These are phyloP conservation scores for Drosophila erecta DNA, from an alignment of 1,140 invertebrate genomes.

Conservation along the genomic window DNA sequence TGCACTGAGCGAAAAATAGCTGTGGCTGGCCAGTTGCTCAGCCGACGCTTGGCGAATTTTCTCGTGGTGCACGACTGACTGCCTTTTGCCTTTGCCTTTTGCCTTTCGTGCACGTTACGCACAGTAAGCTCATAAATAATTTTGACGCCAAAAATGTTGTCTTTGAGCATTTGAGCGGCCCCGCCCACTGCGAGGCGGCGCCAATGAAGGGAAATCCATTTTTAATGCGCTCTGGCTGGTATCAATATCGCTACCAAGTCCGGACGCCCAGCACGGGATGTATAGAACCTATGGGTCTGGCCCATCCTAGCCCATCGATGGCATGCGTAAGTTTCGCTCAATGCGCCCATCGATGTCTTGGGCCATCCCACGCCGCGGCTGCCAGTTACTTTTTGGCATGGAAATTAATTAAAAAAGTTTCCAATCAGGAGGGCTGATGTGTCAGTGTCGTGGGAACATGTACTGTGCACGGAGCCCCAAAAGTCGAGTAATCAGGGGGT, in stretches of 20 bases:
- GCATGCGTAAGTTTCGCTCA: conserved; percentile 45
- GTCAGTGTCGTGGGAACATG: conserved; percentile 39
- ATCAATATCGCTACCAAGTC: conserved; percentile 26
- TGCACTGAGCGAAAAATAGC: neutral
- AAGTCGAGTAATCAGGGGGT: neutral
- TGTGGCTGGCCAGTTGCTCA: too few relatives aligned
- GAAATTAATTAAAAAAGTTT: conserved; percentile 84
- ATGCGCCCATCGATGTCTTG: conserved; percentile 25
- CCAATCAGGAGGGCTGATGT: conserved; percentile 74
- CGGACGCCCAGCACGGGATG: too few relatives aligned
- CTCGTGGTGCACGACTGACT: neutral
- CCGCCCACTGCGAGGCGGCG: conserved; percentile 7
- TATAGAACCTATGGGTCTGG: neutral
- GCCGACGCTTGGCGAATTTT: neutral
- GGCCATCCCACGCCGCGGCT: neutral
- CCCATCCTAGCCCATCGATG: too few relatives aligned
- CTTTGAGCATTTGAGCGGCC: conserved; percentile 6
- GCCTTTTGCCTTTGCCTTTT: too few relatives aligned
- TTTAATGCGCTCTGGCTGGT: conserved; percentile 53
- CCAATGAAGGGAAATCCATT: conserved; percentile 69
- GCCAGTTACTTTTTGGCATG: conserved; percentile 43
- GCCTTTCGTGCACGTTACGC: conserved; percentile 31
- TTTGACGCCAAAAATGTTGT: conserved; percentile 55
- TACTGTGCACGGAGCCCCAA: neutral
- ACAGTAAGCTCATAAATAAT: conserved; percentile 73